Evolutionary conservation across 2,888 invertebrate genomes (phyloP).

Genomic region (Xestia xanthographa): DNA sequence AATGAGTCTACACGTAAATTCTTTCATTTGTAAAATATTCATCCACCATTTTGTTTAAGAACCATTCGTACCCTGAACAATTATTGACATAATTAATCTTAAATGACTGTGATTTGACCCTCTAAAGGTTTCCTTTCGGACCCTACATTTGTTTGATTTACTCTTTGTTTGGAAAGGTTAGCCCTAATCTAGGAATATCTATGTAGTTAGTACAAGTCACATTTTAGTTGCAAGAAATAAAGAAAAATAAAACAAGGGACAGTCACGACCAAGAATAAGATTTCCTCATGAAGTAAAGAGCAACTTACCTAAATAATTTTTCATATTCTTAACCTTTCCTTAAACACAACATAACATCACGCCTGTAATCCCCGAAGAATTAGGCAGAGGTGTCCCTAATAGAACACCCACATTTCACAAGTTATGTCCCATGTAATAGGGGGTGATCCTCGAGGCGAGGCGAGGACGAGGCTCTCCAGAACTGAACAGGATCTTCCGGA

Average conservation of each 20-base stretch:
- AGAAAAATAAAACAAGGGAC: neutral
- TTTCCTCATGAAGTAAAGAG: neutral
- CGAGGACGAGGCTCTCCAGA: too few species aligned
- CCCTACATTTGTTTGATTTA: constrained; percentile 33
- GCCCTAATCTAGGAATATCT: constrained; percentile 1
- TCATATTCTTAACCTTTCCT: too few species aligned
- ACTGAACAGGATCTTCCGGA: too few species aligned
- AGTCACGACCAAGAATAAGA: neutral
- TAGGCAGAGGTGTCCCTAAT: too few species aligned
- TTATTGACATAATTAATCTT: constrained; percentile 18
- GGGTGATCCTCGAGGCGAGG: too few species aligned
- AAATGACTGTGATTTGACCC: constrained; percentile 20
- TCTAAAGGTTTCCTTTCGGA: neutral
- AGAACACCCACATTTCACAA: too few species aligned
- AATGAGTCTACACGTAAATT: neutral
- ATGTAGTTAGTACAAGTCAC: neutral
- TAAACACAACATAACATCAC: too few species aligned
- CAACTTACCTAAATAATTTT: too few species aligned
- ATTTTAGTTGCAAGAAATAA: neutral
- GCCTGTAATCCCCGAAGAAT: too few species aligned
- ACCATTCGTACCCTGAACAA: constrained; percentile 7
- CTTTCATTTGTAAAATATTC: constrained; percentile 19
- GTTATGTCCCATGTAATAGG: too few species aligned
- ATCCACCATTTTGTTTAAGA: neutral
- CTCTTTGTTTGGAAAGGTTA: constrained; percentile 6